These are phyloP conservation scores for Ceyx cyanopectus DNA, from an alignment of 2,113 vertebrate species.

Conservation along the genomic window DNA sequence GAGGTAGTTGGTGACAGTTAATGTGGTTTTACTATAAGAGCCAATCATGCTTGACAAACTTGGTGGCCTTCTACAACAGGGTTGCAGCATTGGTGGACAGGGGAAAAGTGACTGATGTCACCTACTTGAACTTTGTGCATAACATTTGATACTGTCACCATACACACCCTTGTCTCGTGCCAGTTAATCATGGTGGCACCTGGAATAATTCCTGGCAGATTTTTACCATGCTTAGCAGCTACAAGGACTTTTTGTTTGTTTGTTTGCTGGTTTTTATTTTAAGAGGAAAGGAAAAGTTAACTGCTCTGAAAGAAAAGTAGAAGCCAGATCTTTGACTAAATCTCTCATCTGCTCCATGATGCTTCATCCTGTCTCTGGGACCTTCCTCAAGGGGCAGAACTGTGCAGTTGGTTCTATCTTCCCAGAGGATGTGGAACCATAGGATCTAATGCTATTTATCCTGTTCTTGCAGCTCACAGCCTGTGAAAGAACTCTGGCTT, in stretches of 20 bases:
- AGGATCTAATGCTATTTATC: background rate
- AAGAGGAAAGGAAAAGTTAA: background rate
- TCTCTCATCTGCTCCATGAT: background rate
- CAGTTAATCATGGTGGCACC: background rate
- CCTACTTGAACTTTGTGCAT: no score
- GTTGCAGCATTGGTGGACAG: no score
- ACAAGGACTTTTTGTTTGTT: background rate
- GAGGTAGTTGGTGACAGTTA: background rate
- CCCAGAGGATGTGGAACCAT: background rate
- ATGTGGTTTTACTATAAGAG: background rate
- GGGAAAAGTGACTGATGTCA: no score
- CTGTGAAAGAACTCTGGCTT: background rate
- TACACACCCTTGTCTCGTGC: background rate
- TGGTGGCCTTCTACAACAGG: no score
- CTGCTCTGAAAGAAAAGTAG: background rate
- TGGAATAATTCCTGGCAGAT: background rate
- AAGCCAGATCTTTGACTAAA: background rate
- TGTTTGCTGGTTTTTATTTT: background rate
- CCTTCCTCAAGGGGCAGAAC: background rate
- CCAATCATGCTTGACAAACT: no score
- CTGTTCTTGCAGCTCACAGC: background rate
- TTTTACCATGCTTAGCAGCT: background rate
- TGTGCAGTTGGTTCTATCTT: background rate
- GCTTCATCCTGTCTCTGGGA: background rate
- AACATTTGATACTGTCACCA: no score